Evolutionary conservation across 1,140 invertebrate species (phyloP), one percentile per base, ranked within the genome.

Genomic region (Platyura marginata): DNA sequence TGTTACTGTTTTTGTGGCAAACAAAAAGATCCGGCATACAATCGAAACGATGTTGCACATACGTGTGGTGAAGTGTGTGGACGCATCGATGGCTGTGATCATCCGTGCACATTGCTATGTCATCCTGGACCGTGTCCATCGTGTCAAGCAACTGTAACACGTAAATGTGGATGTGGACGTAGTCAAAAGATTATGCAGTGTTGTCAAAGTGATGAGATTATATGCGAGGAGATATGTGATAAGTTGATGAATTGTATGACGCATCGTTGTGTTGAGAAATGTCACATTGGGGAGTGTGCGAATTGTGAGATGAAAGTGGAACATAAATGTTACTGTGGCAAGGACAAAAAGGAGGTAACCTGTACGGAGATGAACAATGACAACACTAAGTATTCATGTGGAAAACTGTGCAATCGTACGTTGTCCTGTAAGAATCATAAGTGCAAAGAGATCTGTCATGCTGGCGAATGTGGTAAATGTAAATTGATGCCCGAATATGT

Each of bases 51-150:
- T 20, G 70, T 76, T 16, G 82, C 91, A 0, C 92, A 95, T 59
- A 83, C 81, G 11, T 96, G 91, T 63, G 90, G 90, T 2, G 77
- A 90, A 45, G 63, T 81, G 0, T 96, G 92, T 55, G 73, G 74
- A 18, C 74, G 77, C 19, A 55, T 59, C 6, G 66, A 74, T 37
- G 59, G 72, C 9, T 95, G 91, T 57, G 63, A 70, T 1, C 91
- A 96, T 61, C 75, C 74, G 2, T 96, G 92, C 59, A 85, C 73
- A 3, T 57, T 90, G 44, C 64, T 89, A 0, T 97, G 93, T 59
- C 93, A 98, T 62, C 90, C 93, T 1, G 93, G 82, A 0, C 78
- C 81, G 0, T 87, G 83, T 57, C 87, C 90, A 8, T 75, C 81
- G 1, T 92, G 87, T 57, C 67, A 69, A 47, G 71, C 74, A 11